These are phyloP conservation scores for Xiphophorus hellerii DNA, from an alignment of 2,113 vertebrate genomes.

Conservation along the genomic window DNA sequence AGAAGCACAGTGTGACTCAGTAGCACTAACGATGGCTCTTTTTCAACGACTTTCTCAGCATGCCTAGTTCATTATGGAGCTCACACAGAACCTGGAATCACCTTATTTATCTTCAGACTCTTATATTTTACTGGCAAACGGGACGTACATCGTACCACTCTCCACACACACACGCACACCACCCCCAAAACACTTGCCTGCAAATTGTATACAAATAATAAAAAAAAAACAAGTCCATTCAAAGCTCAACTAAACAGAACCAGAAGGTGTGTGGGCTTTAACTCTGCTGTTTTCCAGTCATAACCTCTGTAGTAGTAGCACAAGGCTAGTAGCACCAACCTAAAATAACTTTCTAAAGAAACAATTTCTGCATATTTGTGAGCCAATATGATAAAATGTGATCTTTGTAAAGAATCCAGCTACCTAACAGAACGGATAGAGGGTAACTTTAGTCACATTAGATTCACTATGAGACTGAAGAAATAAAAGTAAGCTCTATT, in stretches of 20 bases:
- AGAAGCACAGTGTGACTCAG: background rate
- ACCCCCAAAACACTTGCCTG: background rate
- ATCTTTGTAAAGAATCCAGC: background rate
- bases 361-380: too few species aligned
- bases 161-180: background rate
- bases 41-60: background rate
- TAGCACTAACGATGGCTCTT: constrained; percentile 20
- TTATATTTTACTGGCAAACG: background rate
- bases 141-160: background rate
- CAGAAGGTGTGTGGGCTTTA: too few species aligned
- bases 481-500: background rate
- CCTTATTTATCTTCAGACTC: background rate
- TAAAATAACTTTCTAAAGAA: too few species aligned
- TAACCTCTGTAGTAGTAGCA: too few species aligned
- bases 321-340: too few species aligned
- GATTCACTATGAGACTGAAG: background rate
- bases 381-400: background rate
- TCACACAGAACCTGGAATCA: background rate
- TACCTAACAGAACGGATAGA: background rate
- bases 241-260: too few species aligned
- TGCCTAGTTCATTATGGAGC: background rate
- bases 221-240: too few species aligned
- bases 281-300: too few species aligned
- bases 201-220: background rate
- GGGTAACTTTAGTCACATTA: background rate